Evolutionary conservation across 2,797 vertebrate species (phyloP).

Genomic region (Sorex maritimensis): DNA sequence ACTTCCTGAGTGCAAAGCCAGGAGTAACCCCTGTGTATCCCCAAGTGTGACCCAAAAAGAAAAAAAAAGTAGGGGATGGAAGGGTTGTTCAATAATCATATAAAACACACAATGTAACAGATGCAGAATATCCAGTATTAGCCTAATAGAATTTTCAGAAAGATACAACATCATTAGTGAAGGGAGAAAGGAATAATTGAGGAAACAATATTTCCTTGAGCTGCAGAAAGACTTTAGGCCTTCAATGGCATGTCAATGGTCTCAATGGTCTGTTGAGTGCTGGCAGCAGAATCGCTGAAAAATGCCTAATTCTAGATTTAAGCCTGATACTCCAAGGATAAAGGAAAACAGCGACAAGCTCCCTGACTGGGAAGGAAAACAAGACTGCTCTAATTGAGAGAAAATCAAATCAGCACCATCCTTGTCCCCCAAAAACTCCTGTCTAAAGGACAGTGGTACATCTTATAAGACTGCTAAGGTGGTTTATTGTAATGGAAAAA

Average conservation of each 20-base stretch:
- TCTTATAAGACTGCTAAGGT: constrained; percentile 32
- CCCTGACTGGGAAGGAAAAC: not conserved
- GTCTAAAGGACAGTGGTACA: constrained; percentile 8
- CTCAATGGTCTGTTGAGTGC: not conserved
- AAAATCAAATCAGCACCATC: constrained; percentile 50
- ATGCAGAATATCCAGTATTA: not conserved
- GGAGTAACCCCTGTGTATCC: no score
- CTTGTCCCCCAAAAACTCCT: not conserved
- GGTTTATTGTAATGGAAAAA: constrained; percentile 27
- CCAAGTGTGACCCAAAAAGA: no score
- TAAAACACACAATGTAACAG: not conserved
- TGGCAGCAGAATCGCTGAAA: not conserved
- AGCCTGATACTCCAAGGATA: constrained; percentile 25
- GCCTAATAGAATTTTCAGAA: constrained; percentile 3
- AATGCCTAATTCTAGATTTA: not conserved
- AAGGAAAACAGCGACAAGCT: constrained; percentile 37
- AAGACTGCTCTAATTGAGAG: constrained; percentile 50
- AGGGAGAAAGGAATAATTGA: constrained; percentile 24
- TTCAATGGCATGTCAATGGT: not conserved
- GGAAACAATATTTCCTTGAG: constrained; percentile 38
- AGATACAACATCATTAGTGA: not conserved
- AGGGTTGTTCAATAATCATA: constrained; percentile 35
- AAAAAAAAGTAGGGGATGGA: not conserved
- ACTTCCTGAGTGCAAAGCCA: no score
- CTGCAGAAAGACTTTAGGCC: constrained; percentile 19